phyloP scores from a whole-genome alignment of 1,140 invertebrate species.

The Drosophila albomicans region DNA sequence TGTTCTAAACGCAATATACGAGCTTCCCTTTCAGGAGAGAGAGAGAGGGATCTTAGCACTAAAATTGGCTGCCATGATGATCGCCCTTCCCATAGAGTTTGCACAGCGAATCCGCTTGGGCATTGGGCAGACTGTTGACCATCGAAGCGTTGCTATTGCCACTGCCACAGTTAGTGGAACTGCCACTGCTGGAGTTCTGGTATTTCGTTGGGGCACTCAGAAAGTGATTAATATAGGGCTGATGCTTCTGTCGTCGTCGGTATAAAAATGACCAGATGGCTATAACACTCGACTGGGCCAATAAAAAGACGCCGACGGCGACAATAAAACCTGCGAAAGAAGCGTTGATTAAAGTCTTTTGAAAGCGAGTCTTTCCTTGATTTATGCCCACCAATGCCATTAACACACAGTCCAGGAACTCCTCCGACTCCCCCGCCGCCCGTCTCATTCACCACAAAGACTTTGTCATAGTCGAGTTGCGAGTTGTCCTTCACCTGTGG shows the following conservation, averaged over 20 bases:
- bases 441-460: slow-evolving; percentile 86
- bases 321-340: slow-evolving; percentile 88
- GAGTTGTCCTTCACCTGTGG: slow-evolving; percentile 30
- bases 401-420: slow-evolving; percentile 89
- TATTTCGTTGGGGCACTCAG: slow-evolving; percentile 41
- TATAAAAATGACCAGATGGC: slow-evolving; percentile 94
- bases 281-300: slow-evolving; percentile 92
- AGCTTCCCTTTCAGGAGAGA: no score
- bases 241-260: slow-evolving; percentile 88
- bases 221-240: slow-evolving; percentile 63
- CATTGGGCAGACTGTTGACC: slow-evolving; percentile 20
- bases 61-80: slow-evolving; percentile 91
- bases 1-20: slow-evolving; percentile 1
- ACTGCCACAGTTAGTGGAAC: slow-evolving; percentile 8
- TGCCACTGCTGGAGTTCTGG: slow-evolving; percentile 8
- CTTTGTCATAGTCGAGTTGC: slow-evolving; percentile 84
- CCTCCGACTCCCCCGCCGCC: slow-evolving; percentile 61
- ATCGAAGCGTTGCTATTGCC: slow-evolving; percentile 8
- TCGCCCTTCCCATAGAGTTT: slow-evolving; percentile 93
- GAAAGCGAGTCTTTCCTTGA: background rate
- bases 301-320: slow-evolving; percentile 92
- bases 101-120: slow-evolving; percentile 85
- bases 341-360: background rate
- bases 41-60: slow-evolving; percentile 67
- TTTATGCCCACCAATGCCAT: slow-evolving; percentile 85